Percentiles rank a stretch among this genome's conserved stretches.
These are phyloP conservation scores for Mionectes macconnelli DNA, from an alignment of 2,113 vertebrate species.

Conservation along the genomic window DNA sequence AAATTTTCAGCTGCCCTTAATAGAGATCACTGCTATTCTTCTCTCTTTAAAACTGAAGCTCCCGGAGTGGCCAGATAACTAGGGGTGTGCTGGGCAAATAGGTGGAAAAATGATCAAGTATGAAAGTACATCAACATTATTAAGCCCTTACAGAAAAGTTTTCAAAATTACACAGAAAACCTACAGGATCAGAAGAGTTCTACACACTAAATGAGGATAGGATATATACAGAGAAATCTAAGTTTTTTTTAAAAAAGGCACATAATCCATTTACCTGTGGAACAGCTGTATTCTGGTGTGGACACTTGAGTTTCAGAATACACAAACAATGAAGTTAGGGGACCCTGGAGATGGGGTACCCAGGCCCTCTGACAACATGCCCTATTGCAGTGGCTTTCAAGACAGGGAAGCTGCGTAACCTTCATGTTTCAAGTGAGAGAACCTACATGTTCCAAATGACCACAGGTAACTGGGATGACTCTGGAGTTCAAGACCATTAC, in stretches of 20 bases:
- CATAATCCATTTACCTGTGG: background rate
- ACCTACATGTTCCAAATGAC: background rate
- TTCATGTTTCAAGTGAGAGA: background rate
- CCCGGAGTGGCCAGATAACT: background rate
- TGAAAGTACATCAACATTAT: background rate
- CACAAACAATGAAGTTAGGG: background rate
- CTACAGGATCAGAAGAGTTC: background rate
- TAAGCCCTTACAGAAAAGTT: background rate
- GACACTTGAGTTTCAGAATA: background rate
- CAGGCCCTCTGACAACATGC: background rate
- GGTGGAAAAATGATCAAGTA: background rate
- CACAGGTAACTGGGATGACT: background rate
- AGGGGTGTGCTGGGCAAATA: background rate
- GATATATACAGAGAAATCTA: background rate
- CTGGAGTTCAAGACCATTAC: background rate
- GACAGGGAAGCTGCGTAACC: background rate
- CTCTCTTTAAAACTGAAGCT: background rate
- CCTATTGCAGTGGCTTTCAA: background rate
- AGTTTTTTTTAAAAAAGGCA: background rate
- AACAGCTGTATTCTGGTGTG: background rate
- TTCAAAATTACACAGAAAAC: background rate
- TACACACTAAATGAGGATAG: background rate
- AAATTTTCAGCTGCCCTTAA: background rate
- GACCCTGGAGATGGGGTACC: no score
- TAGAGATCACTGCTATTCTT: background rate